These are phyloP conservation scores for Scomber scombrus DNA, from an alignment of 2,113 vertebrate species.

Conservation along the genomic window DNA sequence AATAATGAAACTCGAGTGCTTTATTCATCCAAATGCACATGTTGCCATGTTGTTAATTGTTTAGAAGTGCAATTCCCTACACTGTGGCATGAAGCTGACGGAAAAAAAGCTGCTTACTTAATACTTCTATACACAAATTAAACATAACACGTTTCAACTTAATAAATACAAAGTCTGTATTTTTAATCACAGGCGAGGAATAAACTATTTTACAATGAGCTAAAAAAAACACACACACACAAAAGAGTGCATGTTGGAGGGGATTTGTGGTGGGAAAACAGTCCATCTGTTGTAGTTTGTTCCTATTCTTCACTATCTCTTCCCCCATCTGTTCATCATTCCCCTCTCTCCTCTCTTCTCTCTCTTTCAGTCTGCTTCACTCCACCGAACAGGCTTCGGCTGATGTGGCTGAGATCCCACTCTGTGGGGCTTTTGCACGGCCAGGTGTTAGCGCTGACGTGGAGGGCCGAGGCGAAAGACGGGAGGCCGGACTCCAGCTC, in stretches of 20 bases:
- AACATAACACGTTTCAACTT: constrained; percentile 8
- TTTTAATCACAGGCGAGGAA: constrained; percentile 30
- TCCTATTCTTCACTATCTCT: constrained; percentile 27
- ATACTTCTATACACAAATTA: constrained; percentile 28
- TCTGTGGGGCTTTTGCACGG: constrained; percentile 49
- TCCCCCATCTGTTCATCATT: constrained; percentile 15
- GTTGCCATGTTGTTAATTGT: constrained; percentile 56
- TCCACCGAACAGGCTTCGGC: constrained; percentile 29
- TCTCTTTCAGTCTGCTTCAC: constrained; percentile 32
- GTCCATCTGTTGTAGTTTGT: constrained; percentile 49
- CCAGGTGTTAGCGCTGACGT: constrained; percentile 42
- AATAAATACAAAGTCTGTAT: constrained; percentile 63
- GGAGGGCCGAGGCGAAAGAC: constrained; percentile 40
- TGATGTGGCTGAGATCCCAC: constrained; percentile 60
- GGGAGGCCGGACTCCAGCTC: constrained; percentile 56
- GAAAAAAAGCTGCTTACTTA: constrained; percentile 17
- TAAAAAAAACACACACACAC: constrained; percentile 4
- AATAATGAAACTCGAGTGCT: constrained; percentile 64
- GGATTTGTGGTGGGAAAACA: constrained; percentile 24
- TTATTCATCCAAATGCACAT: constrained; percentile 68
- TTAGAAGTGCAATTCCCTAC: constrained; percentile 45
- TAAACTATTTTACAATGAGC: constrained; percentile 40
- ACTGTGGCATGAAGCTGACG: constrained; percentile 19
- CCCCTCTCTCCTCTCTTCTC: constrained; percentile 28
- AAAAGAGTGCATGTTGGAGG: constrained; percentile 5